Percentiles rank a stretch among this genome's conserved stretches.
Conservation (phyloP, 2,113 vertebrate species). For the Perognathus longimembris region DNA sequence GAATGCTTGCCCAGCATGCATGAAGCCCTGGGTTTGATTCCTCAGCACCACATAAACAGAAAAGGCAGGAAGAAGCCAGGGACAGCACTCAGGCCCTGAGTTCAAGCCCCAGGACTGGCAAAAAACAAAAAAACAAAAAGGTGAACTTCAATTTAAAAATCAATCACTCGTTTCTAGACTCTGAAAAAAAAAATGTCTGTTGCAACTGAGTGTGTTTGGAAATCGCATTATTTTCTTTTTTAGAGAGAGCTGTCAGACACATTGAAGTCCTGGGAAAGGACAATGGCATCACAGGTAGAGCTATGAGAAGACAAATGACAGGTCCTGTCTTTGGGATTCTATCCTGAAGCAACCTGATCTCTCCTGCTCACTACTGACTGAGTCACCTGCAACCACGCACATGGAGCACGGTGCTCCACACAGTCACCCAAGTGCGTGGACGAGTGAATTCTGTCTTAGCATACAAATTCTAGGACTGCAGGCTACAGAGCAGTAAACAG, state of each 20-base stretch:
- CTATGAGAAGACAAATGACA: neutral
- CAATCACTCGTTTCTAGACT: neutral
- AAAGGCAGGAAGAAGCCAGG: too few relatives aligned
- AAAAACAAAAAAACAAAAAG: neutral
- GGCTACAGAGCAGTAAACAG: neutral
- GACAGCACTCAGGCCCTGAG: too few relatives aligned
- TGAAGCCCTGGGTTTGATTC: too few relatives aligned
- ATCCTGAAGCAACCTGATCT: neutral
- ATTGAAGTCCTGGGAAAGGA: neutral
- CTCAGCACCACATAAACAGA: too few relatives aligned
- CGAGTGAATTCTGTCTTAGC: neutral
- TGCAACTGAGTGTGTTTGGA: neutral
- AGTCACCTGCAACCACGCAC: neutral
- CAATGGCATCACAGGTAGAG: neutral
- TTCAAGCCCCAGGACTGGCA: too few relatives aligned
- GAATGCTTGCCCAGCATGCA: too few relatives aligned
- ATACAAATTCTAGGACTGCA: neutral
- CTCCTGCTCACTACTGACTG: neutral
- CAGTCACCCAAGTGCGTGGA: neutral
- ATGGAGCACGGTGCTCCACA: accelerated
- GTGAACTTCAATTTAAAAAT: neutral
- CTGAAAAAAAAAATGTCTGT: neutral
- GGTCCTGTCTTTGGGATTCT: neutral
- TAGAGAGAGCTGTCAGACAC: neutral
- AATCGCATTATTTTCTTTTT: neutral